Conservation (phyloP, 2,888 invertebrate genomes). For the Hedya salicella region DNA sequence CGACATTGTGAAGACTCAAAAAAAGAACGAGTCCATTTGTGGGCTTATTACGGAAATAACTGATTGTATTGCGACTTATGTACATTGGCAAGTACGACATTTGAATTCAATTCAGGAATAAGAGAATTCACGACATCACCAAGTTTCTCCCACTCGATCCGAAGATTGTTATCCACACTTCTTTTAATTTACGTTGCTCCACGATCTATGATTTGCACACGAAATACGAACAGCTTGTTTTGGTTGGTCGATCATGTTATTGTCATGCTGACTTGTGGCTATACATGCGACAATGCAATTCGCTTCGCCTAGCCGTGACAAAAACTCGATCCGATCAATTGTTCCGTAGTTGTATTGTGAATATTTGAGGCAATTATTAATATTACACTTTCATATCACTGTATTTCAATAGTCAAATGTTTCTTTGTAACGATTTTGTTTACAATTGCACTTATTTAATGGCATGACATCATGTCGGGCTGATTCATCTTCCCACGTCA, state of each 20-base stretch:
- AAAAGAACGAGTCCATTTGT: neutral
- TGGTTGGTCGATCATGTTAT: slow-evolving; percentile 67
- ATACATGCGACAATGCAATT: slow-evolving; percentile 47
- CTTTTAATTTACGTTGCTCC: slow-evolving; percentile 67
- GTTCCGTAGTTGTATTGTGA: slow-evolving; percentile 57
- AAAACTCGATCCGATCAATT: slow-evolving; percentile 61
- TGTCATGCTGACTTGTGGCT: slow-evolving; percentile 55
- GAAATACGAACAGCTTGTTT: slow-evolving; percentile 68
- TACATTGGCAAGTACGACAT: too few species aligned
- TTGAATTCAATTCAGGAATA: neutral
- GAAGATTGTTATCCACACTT: slow-evolving; percentile 35
- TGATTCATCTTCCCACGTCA: slow-evolving; percentile 63
- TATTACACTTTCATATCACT: slow-evolving; percentile 45
- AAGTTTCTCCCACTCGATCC: slow-evolving; percentile 19
- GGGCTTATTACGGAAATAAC: too few species aligned
- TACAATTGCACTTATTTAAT: slow-evolving; percentile 52
- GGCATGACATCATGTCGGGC: slow-evolving; percentile 57
- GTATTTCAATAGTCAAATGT: slow-evolving; percentile 45
- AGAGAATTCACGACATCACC: slow-evolving; percentile 6
- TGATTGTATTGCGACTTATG: too few species aligned
- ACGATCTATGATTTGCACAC: slow-evolving; percentile 79
- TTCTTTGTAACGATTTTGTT: slow-evolving; percentile 53
- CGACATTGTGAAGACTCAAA: neutral
- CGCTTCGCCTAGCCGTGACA: slow-evolving; percentile 56
- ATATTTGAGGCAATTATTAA: slow-evolving; percentile 52